Base-by-base conservation (phyloP, 1,140 invertebrate species). In the Apocrypta bakeri region DNA sequence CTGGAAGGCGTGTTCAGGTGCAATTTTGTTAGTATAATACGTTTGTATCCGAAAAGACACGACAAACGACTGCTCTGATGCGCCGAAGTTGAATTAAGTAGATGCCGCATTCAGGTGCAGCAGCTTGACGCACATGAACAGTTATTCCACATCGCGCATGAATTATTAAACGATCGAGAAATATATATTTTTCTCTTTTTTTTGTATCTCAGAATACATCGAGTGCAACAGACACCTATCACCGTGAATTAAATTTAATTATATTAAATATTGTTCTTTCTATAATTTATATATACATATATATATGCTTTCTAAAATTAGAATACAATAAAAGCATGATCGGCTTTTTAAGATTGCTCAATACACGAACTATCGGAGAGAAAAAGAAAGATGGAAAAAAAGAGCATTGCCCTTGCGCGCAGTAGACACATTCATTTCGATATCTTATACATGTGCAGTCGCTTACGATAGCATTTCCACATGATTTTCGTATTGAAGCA, bases 11-110 rank as follows among this genome's bases (percentile, higher is more conserved):
- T 56, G 66, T 71, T 71, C 27, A 12, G 68, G 31, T 56, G 17
- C 29, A 27, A 79, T 56, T 71, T 71, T 79, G 40, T 71, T 31
- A 68, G 8, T 79, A 71, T 79, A 71, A 71, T 79, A 42, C 66
- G 2, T 31, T 33, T 56, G 25, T 12, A 21, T 12, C n/a, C 12
- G 25, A 3, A 37, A 21, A 12, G 14, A 27, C 4, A 17, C 2
- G 40, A 48, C 42, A n/a, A n/a, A n/a, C n/a, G 42, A 48, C 42
- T 12, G 42, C 14, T 48, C n/a, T 7, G 75, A 37, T 63, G 75
- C 33, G n/a, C 11, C 31, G 6, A 12, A 12, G 11, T 21, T 31
- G n/a, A 29, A 9, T 56, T 69, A 24, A 48, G 68, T 69, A 8
- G 17, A 31, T 17, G 64, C 17, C 33, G 37, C 69, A 48, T 69